These are phyloP conservation scores for Sesamia nonagrioides DNA, from an alignment of 1,140 invertebrate species.

Conservation along the genomic window DNA sequence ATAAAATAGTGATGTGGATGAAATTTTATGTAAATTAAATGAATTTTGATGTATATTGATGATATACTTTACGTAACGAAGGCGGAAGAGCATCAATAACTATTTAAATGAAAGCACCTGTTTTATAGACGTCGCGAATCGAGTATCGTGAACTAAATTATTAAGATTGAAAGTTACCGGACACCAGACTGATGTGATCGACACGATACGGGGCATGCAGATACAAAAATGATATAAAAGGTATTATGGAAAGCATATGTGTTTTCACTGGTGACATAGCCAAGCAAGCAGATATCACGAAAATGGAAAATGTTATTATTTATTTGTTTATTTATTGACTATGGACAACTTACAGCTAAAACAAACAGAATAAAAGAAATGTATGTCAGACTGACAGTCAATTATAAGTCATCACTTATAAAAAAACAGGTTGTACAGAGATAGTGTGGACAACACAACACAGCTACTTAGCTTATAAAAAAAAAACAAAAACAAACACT, in stretches of 20 bases:
- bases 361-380: no score
- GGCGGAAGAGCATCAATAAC: conserved; percentile 41
- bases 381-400: no score
- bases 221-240: no score
- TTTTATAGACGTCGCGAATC: conserved; percentile 38
- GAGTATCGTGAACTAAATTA: conserved; percentile 23
- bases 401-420: no score
- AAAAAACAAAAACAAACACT: no score
- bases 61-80: conserved; percentile 23
- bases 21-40: conserved; percentile 38
- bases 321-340: no score
- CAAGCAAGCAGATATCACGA: background rate
- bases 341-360: no score
- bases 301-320: background rate
- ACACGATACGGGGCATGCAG: background rate
- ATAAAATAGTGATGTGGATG: conserved; percentile 20
- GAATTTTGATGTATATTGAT: conserved; percentile 33
- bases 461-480: no score
- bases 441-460: no score
- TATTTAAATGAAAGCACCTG: conserved; percentile 36
- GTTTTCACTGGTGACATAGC: no score
- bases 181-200: background rate
- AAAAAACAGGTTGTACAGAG: no score
- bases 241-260: no score
- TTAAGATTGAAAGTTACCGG: conserved; percentile 29